A percentile compares a stretch with the other conserved stretches of the same genome.
phyloP scores from a whole-genome alignment of 1,140 invertebrate genomes.

The Melitaea cinxia region DNA sequence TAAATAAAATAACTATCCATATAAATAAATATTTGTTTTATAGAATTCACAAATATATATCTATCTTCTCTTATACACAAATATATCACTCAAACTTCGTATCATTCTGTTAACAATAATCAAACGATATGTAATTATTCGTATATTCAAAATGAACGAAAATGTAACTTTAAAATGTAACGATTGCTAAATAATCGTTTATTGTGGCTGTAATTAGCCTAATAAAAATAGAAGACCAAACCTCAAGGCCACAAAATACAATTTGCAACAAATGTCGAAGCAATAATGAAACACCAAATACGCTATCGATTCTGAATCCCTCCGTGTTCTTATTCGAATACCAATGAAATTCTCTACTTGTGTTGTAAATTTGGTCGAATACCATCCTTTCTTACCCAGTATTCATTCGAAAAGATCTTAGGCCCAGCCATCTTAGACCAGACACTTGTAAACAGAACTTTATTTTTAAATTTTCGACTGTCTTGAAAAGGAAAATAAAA shows the following conservation, averaged over 20 bases:
- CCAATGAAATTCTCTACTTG: constrained; percentile 2
- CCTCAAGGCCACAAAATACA: neutral
- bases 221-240: neutral
- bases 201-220: neutral
- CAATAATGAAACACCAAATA: constrained; percentile 6
- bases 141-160: too few species aligned
- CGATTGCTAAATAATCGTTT: neutral
- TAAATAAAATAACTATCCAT: too few species aligned
- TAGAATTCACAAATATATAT: too few species aligned
- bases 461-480: neutral
- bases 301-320: neutral
- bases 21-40: too few species aligned
- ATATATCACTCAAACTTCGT: too few species aligned
- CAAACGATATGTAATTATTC: too few species aligned
- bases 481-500: too few species aligned
- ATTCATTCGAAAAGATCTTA: neutral
- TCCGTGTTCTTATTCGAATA: constrained; percentile 1
- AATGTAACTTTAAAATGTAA: too few species aligned
- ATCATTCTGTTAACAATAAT: too few species aligned
- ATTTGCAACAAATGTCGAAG: neutral
- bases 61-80: too few species aligned
- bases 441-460: neutral
- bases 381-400: neutral
- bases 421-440: too few species aligned
- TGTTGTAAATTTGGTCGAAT: neutral